These are phyloP conservation scores for Acanthopleura granulata DNA, from an alignment of 2,888 invertebrate genomes.

Conservation along the genomic window DNA sequence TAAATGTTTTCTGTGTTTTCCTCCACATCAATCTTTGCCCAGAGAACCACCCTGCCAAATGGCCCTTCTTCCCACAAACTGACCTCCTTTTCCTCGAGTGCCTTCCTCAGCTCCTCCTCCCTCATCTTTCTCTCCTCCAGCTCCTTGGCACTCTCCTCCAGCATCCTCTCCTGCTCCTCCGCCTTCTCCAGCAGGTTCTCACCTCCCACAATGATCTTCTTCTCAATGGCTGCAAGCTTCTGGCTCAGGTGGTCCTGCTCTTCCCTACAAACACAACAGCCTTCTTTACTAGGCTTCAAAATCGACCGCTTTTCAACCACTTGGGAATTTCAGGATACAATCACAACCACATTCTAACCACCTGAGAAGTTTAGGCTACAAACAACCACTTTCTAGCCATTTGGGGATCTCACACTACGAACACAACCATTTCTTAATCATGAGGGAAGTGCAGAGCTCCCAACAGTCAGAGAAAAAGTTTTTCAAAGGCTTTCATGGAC, in stretches of 20 bases:
- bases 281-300: no score
- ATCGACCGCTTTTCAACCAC: no score
- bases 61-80: not conserved
- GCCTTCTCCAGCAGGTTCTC: conserved; percentile 98
- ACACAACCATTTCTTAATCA: no score
- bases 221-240: conserved; percentile 88
- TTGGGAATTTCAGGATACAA: no score
- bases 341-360: no score
- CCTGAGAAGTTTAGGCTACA: no score
- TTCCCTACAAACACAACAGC: conserved; percentile 49
- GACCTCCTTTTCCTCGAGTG: conserved; percentile 88
- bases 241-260: conserved; percentile 88
- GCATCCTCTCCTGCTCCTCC: conserved; percentile 88
- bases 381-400: no score
- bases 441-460: no score
- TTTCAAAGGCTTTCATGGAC: no score
- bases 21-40: not conserved
- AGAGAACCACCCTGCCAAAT: not conserved
- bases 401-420: no score
- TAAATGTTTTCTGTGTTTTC: no score
- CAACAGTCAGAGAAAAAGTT: no score
- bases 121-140: conserved; percentile 76
- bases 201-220: conserved; percentile 96
- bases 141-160: conserved; percentile 84
- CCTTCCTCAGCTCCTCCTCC: conserved; percentile 85